These are phyloP conservation scores for Catostylus mosaicus DNA, from an alignment of 30 jellyfish, hydroid and myxozoan species.

Conservation along the genomic window DNA sequence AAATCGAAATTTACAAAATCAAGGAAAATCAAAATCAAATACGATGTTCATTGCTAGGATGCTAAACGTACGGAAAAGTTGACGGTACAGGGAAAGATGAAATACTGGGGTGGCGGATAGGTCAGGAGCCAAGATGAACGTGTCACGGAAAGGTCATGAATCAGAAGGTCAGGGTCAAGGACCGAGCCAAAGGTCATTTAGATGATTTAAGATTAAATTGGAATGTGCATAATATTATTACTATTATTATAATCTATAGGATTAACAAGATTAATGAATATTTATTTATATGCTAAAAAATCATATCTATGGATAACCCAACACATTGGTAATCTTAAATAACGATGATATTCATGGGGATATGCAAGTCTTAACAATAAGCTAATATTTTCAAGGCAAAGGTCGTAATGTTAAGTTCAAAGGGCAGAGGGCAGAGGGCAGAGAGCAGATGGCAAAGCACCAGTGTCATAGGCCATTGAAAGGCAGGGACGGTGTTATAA, in stretches of 20 bases:
- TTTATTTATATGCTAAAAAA: slow-evolving; percentile 4
- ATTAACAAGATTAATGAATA: slow-evolving; percentile 1
- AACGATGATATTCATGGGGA: not conserved
- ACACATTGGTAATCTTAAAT: not conserved
- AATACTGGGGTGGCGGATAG: too few relatives aligned
- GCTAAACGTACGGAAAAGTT: too few relatives aligned
- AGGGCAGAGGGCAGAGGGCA: not conserved
- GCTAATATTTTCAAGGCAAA: not conserved
- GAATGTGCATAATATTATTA: not conserved
- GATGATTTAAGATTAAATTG: not conserved
- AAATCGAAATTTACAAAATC: too few relatives aligned
- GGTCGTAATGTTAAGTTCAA: not conserved
- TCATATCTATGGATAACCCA: slow-evolving; percentile 14
- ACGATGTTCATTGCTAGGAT: too few relatives aligned
- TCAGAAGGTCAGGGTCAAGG: not conserved
- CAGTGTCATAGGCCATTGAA: too few relatives aligned
- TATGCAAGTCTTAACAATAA: not conserved
- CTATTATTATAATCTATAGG: not conserved
- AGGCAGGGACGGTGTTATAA: too few relatives aligned
- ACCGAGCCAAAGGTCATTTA: not conserved
- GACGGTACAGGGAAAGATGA: too few relatives aligned
- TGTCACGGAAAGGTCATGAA: not conserved
- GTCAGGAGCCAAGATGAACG: too few relatives aligned
- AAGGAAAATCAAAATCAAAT: too few relatives aligned
- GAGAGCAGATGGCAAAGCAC: too few relatives aligned